phyloP scores from a whole-genome alignment of 2,113 vertebrate species.

The Arizona elegans region DNA sequence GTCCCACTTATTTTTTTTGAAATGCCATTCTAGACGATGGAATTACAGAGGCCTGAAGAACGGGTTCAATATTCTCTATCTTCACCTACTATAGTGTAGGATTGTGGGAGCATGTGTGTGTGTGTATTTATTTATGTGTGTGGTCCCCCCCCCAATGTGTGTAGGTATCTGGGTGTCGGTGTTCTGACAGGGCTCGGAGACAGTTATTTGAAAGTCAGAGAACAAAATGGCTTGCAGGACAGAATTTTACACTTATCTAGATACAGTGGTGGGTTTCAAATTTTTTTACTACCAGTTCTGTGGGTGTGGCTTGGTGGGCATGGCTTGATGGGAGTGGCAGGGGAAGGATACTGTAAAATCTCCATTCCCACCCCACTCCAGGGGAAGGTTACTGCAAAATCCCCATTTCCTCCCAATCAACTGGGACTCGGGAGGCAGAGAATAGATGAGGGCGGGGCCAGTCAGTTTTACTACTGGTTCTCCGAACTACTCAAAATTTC shows the following conservation, averaged over 20 bases:
- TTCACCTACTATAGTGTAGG: not conserved
- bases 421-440: too few species aligned
- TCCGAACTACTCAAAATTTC: too few species aligned
- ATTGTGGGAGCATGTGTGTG: not conserved
- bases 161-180: not conserved
- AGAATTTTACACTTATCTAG: not conserved
- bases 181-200: not conserved
- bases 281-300: too few species aligned
- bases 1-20: conserved; percentile 14
- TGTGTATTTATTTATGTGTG: not conserved
- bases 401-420: too few species aligned
- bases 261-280: too few species aligned
- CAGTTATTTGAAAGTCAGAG: not conserved
- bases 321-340: too few species aligned
- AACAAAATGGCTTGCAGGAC: not conserved
- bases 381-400: too few species aligned
- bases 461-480: too few species aligned
- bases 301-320: too few species aligned
- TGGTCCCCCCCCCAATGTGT: not conserved
- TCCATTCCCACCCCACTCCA: too few species aligned
- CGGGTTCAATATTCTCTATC: conserved; percentile 10
- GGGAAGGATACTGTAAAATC: too few species aligned
- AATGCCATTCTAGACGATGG: conserved; percentile 2
- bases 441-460: too few species aligned
- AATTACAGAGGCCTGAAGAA: conserved; percentile 4